A percentile compares a stretch with the other conserved stretches of the same genome.
phyloP scores from a whole-genome alignment of 2,797 vertebrate species.

The Ptychadena robeensis region DNA sequence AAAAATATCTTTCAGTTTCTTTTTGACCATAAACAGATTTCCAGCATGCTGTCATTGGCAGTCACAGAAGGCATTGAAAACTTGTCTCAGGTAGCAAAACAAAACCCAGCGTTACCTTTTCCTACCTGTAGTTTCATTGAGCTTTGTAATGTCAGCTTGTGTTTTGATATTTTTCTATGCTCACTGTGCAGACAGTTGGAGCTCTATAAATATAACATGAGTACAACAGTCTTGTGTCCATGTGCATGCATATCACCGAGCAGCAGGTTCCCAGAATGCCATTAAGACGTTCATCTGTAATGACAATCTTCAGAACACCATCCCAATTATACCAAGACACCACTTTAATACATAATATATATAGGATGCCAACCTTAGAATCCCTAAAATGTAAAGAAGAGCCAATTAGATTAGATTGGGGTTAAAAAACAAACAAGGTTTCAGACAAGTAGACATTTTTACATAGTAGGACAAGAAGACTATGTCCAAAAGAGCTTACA shows the following conservation, averaged over 20 bases:
- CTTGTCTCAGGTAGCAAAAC: not conserved
- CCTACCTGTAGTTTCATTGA: not conserved
- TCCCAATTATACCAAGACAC: conserved; percentile 16
- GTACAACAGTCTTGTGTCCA: not conserved
- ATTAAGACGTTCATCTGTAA: not conserved
- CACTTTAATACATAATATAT: not conserved
- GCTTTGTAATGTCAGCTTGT: not conserved
- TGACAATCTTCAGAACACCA: not conserved
- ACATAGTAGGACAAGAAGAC: too few species aligned
- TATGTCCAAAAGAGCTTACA: too few species aligned
- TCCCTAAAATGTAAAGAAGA: not conserved
- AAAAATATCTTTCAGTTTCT: too few species aligned
- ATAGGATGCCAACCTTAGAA: not conserved
- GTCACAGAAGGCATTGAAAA: not conserved
- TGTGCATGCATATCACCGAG: not conserved
- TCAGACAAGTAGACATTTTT: too few species aligned
- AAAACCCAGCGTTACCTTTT: not conserved
- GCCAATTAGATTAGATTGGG: too few species aligned
- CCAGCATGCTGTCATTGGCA: too few species aligned
- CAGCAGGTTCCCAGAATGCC: not conserved
- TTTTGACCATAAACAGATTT: not conserved
- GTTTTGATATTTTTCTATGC: not conserved
- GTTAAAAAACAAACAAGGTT: too few species aligned
- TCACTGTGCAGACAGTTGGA: not conserved
- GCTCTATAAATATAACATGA: conserved; percentile 15